These are phyloP conservation scores for Pterobdella sp. DNA, from an alignment of 2,888 invertebrate genomes.

Conservation along the genomic window DNA sequence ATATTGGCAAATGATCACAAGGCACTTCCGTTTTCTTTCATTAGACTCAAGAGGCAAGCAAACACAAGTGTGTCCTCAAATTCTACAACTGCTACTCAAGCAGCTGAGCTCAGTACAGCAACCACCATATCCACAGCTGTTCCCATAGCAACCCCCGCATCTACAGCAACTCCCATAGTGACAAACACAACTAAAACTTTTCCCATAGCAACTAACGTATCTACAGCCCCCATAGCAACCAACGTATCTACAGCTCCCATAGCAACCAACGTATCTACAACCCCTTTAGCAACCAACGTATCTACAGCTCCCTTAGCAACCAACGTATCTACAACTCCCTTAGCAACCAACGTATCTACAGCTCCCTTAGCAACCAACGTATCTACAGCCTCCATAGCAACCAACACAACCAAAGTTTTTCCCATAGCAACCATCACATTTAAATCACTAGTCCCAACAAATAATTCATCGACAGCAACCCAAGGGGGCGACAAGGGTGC, in stretches of 20 bases:
- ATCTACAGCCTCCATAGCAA: neutral
- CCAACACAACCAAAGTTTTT: neutral
- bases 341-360: neutral
- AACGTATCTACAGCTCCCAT: neutral
- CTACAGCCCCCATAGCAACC: neutral
- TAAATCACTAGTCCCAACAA: neutral
- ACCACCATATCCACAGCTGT: neutral
- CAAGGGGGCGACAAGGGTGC: constrained; percentile 3
- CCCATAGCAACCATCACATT: neutral
- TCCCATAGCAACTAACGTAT: neutral
- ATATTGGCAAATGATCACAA: too few relatives aligned
- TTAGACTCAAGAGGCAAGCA: too few relatives aligned
- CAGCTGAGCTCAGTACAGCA: neutral
- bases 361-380: neutral
- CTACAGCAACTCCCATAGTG: constrained; percentile 7
- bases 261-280: neutral
- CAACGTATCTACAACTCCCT: neutral
- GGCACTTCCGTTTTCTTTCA: too few relatives aligned
- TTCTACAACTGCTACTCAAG: neutral
- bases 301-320: neutral
- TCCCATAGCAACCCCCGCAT: neutral
- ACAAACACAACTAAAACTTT: neutral
- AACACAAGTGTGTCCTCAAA: too few relatives aligned
- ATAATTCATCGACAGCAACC: neutral
- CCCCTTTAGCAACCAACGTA: neutral